Evolutionary conservation across 2,113 vertebrate species (phyloP).

Genomic region (Notarius lentiginosus): DNA sequence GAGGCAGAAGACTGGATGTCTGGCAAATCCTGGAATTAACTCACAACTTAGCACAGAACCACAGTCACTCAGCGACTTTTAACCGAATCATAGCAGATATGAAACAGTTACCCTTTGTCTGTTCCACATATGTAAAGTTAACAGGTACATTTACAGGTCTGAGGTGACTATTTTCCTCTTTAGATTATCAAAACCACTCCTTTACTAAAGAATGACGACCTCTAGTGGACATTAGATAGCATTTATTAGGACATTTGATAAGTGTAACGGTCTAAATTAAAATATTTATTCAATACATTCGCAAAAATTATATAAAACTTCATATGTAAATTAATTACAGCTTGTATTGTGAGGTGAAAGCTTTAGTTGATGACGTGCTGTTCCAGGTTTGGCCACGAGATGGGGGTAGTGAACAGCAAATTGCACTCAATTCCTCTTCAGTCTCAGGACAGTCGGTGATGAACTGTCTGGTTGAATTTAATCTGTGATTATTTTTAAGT

Average conservation of each 20-base stretch:
- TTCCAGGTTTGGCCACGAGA: slow-evolving; percentile 6
- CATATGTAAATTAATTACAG: background rate
- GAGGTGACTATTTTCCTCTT: background rate
- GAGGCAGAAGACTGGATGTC: background rate
- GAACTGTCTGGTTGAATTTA: background rate
- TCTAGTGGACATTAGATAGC: background rate
- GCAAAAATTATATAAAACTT: background rate
- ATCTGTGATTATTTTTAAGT: background rate
- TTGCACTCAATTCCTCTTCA: background rate
- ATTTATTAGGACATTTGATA: background rate
- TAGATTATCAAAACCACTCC: background rate
- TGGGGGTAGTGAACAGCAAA: slow-evolving; percentile 13
- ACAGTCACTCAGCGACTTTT: background rate
- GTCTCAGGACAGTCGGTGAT: no score
- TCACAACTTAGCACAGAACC: background rate
- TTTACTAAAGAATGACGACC: background rate
- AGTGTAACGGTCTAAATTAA: background rate
- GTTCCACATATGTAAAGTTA: background rate
- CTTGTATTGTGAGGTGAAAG: background rate
- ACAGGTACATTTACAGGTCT: background rate
- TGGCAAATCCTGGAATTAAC: background rate
- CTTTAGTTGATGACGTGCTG: background rate
- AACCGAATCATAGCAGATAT: background rate
- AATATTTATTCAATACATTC: background rate
- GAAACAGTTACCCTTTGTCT: background rate